Base-by-base conservation (phyloP, 2,113 vertebrate genomes). In the Rhizomys pruinosus region DNA sequence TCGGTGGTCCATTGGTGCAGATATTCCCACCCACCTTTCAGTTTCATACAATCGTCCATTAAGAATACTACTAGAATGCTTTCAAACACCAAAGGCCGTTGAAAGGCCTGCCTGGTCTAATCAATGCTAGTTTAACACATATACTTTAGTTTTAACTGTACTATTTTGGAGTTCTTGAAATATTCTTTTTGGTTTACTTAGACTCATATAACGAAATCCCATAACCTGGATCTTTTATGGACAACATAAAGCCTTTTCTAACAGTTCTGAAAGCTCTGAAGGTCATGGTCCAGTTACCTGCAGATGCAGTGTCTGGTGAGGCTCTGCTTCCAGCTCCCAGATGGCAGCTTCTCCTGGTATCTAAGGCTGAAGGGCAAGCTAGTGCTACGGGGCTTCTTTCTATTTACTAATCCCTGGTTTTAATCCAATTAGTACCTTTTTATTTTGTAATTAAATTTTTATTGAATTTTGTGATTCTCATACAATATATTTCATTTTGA, bases 41-140 rank as follows among this genome's bases (percentile, higher is more conserved):
- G 1, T 47, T 0, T 15, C 5, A 64, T 64, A 10, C 9, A 52
- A 63, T 32, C 37, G 44, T 72, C 64, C 59, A 39, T n/a, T 78
- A n/a, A n/a, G n/a, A n/a, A n/a, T n/a, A n/a, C n/a, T n/a, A n/a
- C n/a, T 20, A 39, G 57, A 25, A 17, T 27, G 32, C 37, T 69
- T 71, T 32, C 23, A 42, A 9, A 22, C 19, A 78, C 19, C 10
- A 55, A 78, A 37, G 8, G 4, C 15, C 15, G 32, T 16, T 12
- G 66, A 44, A 69, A 66, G 61, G 52, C 52, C 16, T 10, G 2
- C 57, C 34, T 52, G 2, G 1, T 80, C 16, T 59, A 13, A 13
- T 22, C 0, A 1, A 34, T 25, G 2, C 5, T 4, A 32, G 1
- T n/a, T 20, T 37, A 57, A 42, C 22, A 7, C 3, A 15, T 23